phyloP scores from a whole-genome alignment of 2,113 vertebrate genomes.

The Odocoileus virginianus region DNA sequence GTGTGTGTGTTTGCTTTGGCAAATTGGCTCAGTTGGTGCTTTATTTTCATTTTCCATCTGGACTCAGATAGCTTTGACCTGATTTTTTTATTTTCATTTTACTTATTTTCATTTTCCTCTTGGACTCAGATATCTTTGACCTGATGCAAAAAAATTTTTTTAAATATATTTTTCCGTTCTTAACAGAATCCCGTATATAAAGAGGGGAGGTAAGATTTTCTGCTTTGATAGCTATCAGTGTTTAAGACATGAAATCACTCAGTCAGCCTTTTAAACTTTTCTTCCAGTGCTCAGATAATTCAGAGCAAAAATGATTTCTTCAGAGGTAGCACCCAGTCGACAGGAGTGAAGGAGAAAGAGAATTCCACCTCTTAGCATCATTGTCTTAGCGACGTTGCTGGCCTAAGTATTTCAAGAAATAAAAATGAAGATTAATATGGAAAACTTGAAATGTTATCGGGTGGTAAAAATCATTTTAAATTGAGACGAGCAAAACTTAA shows the following conservation, averaged over 20 bases:
- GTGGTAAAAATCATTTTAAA: slow-evolving; percentile 44
- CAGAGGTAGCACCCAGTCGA: background rate
- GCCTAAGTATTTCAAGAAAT: slow-evolving; percentile 19
- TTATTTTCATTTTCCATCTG: background rate
- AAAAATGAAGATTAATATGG: slow-evolving; percentile 14
- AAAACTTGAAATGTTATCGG: slow-evolving; percentile 1
- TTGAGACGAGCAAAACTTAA: background rate
- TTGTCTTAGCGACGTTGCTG: background rate
- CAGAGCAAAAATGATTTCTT: background rate
- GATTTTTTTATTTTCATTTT: no score
- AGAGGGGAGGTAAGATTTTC: background rate
- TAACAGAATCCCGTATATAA: background rate
- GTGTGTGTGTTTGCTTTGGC: background rate
- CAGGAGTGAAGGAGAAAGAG: background rate
- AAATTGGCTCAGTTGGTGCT: background rate
- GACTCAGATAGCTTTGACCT: background rate
- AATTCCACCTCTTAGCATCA: background rate
- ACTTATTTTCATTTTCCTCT: no score
- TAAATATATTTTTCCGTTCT: background rate
- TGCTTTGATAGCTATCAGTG: slow-evolving; percentile 47
- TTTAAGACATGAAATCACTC: slow-evolving; percentile 34
- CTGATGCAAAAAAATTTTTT: background rate
- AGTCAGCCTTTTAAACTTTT: slow-evolving; percentile 26
- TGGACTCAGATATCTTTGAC: background rate
- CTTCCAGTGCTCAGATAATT: background rate